These are phyloP conservation scores for Andrena fulva DNA, from an alignment of 2,888 invertebrate species.

Conservation along the genomic window DNA sequence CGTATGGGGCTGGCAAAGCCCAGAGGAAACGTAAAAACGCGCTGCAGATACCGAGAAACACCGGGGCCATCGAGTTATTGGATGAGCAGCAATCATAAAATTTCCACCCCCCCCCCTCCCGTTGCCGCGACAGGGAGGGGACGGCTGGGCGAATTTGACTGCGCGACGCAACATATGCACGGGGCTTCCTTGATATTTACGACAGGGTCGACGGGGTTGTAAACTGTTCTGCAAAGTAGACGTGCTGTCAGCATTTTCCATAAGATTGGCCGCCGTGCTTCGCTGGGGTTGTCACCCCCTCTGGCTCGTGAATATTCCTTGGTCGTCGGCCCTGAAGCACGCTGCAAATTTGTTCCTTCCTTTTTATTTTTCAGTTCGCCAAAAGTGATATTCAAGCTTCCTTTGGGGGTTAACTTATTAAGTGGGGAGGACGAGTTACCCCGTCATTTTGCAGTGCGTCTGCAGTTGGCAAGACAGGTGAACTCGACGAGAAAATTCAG, in stretches of 20 bases:
- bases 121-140: conserved; percentile 28
- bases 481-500: no score
- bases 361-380: neutral
- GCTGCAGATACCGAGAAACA: conserved; percentile 2
- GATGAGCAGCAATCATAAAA: conserved; percentile 78
- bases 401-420: no score
- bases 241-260: conserved; percentile 73
- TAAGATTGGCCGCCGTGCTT: conserved; percentile 58
- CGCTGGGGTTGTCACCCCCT: conserved; percentile 41
- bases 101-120: conserved; percentile 62
- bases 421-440: no score
- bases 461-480: no score
- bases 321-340: conserved; percentile 23
- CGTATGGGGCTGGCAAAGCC: conserved; percentile 78
- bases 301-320: conserved; percentile 41
- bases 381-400: neutral
- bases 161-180: conserved; percentile 54
- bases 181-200: conserved; percentile 61
- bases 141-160: conserved; percentile 65
- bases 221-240: conserved; percentile 72
- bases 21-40: conserved; percentile 83
- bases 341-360: neutral
- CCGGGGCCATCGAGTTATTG: conserved; percentile 63
- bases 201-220: conserved; percentile 64
- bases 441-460: no score